phyloP scores from a whole-genome alignment of 2,888 invertebrate genomes.

The Entomobrya proxima region DNA sequence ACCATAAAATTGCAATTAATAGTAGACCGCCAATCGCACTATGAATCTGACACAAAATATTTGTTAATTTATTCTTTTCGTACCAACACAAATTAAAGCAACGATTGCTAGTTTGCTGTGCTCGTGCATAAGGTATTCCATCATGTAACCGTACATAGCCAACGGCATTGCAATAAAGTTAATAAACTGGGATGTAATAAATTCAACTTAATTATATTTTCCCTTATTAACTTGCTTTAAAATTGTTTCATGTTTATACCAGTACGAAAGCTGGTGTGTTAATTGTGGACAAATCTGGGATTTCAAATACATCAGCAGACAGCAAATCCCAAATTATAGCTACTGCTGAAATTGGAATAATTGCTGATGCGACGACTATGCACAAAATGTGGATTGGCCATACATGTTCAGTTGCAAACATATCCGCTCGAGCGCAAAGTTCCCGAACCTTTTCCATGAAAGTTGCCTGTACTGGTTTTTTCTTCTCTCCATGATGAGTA shows the following conservation, averaged over 20 bases:
- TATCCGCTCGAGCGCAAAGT: slow-evolving; percentile 30
- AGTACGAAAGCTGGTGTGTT: slow-evolving; percentile 60
- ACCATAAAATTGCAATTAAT: too few species aligned
- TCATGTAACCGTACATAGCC: slow-evolving; percentile 69
- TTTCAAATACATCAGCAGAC: slow-evolving; percentile 52
- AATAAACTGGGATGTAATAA: slow-evolving; percentile 52
- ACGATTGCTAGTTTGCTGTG: slow-evolving; percentile 44
- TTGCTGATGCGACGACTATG: slow-evolving; percentile 42
- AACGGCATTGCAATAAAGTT: slow-evolving; percentile 60
- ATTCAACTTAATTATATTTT: background rate
- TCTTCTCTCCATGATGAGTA: background rate
- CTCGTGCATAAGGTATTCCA: slow-evolving; percentile 64
- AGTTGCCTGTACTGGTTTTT: background rate
- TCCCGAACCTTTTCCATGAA: slow-evolving; percentile 15
- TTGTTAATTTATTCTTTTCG: background rate
- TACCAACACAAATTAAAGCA: slow-evolving; percentile 52
- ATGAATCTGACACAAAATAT: background rate
- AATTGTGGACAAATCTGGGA: slow-evolving; percentile 65
- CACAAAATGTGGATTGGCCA: slow-evolving; percentile 56
- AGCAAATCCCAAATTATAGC: slow-evolving; percentile 61
- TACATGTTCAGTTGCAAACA: slow-evolving; percentile 48
- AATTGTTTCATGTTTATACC: background rate
- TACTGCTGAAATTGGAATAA: slow-evolving; percentile 49
- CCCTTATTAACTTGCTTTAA: background rate
- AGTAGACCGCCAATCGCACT: background rate